Conservation (phyloP, 2,888 invertebrate species). For the Scaptomyza flava region DNA sequence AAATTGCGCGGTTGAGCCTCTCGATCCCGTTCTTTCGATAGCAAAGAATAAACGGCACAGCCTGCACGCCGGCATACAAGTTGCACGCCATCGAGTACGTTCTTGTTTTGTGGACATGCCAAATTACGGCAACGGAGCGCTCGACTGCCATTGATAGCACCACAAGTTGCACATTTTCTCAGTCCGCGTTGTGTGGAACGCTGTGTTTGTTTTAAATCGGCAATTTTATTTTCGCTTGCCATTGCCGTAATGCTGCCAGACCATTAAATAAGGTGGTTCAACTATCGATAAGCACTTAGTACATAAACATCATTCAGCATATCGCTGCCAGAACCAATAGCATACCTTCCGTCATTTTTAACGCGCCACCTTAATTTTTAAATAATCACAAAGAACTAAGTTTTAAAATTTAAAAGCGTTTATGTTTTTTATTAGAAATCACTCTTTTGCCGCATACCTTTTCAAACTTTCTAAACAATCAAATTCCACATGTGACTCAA, state of each 20-base stretch:
- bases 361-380: not conserved
- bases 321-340: not conserved
- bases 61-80: slow-evolving; percentile 87
- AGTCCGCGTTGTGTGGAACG: slow-evolving; percentile 86
- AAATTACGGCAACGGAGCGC: slow-evolving; percentile 84
- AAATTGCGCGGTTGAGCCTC: slow-evolving; percentile 89
- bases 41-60: slow-evolving; percentile 88
- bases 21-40: slow-evolving; percentile 88
- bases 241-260: slow-evolving; percentile 17
- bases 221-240: slow-evolving; percentile 21
- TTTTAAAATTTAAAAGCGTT: not conserved
- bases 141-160: slow-evolving; percentile 90
- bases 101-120: slow-evolving; percentile 73
- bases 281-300: not conserved
- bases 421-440: not conserved
- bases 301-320: not conserved
- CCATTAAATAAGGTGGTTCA: not conserved
- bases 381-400: no score
- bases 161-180: slow-evolving; percentile 90
- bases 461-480: slow-evolving; percentile 66
- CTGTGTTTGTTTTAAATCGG: slow-evolving; percentile 34
- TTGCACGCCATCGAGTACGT: slow-evolving; percentile 78
- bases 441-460: slow-evolving; percentile 2
- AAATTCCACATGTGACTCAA: slow-evolving; percentile 88
- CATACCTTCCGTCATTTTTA: not conserved